These are phyloP conservation scores for Pristionchus japonicus DNA, from an alignment of 2,888 invertebrate species.

Conservation along the genomic window DNA sequence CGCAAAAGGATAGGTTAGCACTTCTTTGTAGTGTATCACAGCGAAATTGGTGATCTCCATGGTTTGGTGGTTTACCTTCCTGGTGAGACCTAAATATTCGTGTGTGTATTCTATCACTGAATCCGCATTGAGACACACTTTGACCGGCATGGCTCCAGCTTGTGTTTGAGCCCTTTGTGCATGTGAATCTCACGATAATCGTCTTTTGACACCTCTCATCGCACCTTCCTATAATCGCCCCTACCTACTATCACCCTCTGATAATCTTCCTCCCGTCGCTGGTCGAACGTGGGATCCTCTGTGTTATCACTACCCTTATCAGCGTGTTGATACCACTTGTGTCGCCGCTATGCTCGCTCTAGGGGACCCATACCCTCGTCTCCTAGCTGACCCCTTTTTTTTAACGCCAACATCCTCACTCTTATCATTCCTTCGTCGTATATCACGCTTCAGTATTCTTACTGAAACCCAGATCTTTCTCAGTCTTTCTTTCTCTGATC, in stretches of 20 bases:
- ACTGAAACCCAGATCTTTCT: too few species aligned
- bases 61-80: neutral
- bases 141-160: neutral
- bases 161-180: neutral
- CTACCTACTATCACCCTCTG: neutral
- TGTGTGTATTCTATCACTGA: neutral
- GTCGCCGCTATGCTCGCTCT: neutral
- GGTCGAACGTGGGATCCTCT: neutral
- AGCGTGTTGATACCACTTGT: neutral
- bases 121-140: neutral
- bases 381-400: too few species aligned
- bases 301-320: neutral
- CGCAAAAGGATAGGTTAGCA: neutral
- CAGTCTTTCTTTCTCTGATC: too few species aligned
- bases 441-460: too few species aligned
- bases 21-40: neutral
- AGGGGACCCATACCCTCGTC: too few species aligned
- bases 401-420: too few species aligned
- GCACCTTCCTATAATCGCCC: constrained; percentile 12
- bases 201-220: neutral
- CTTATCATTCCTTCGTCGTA: too few species aligned
- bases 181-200: constrained; percentile 22
- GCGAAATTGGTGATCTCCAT: neutral
- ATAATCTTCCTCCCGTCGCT: neutral
- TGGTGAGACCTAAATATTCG: neutral